phyloP scores from a whole-genome alignment of 2,113 vertebrate species.

The Albula goreensis region DNA sequence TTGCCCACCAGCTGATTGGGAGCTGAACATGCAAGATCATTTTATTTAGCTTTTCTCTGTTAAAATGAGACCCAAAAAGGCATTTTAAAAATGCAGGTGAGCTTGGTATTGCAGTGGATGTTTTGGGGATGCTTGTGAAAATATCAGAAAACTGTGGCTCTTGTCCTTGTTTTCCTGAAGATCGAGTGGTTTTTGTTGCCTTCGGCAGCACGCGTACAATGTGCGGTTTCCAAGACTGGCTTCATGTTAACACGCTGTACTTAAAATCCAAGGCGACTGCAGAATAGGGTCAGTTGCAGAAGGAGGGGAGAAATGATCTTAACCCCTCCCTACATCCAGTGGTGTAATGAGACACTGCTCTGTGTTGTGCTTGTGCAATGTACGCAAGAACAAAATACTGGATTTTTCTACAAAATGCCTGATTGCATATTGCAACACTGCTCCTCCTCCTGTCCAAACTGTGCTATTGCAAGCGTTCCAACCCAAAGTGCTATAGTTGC shows the following conservation, averaged over 20 bases:
- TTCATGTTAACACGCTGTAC: not conserved
- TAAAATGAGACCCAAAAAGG: no score
- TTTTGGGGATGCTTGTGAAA: no score
- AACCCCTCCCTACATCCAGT: not conserved
- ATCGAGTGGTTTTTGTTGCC: not conserved
- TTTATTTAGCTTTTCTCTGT: no score
- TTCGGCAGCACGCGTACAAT: not conserved
- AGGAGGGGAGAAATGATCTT: not conserved
- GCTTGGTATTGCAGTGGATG: no score
- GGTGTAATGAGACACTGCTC: not conserved
- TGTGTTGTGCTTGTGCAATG: not conserved
- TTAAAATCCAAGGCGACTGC: no score
- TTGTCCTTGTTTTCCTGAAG: no score
- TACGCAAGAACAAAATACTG: not conserved
- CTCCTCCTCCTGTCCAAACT: slow-evolving; percentile 57
- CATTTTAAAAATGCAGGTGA: no score
- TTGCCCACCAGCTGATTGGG: no score
- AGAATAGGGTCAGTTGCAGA: not conserved
- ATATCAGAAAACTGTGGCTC: no score
- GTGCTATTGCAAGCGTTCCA: slow-evolving; percentile 34
- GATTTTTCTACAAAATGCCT: slow-evolving; percentile 5
- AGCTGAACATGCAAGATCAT: no score
- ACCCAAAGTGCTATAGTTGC: not conserved
- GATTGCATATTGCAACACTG: slow-evolving; percentile 40
- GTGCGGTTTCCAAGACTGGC: not conserved